Evolutionary conservation across 1,140 invertebrate genomes (phyloP), one percentile per base, ranked within the genome.

Genomic region (Ruditapes philippinarum): DNA sequence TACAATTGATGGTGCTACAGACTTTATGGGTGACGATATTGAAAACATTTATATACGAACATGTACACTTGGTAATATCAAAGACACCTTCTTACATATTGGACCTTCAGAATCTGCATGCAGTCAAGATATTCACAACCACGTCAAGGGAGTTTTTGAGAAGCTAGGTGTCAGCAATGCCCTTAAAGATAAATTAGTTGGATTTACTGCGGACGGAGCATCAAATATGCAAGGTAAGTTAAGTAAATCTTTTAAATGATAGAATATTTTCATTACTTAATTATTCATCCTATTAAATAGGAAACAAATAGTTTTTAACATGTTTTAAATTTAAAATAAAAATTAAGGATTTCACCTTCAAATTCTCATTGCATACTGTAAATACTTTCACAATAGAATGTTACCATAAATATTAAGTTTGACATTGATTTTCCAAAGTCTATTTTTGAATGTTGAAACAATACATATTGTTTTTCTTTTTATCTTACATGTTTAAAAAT

Each of bases 1-100:
- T 4, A 80, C 80, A 60, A 80, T 65, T 83, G 86, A 91, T 80
- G 90, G 86, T 5, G 60, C 57, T 14, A 88, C 86, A 5, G 86
- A 85, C 22, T 88, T 88, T 65, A 89, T 65, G 57, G 86, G 86
- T 5, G 73, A 90, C 17, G 90, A 91, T 31, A 7, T 88, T 22
- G 90, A 91, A 51, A 84, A 51, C 14, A 25, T 91, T 22, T 89
- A 91, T 62, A 22, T 85, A 0, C 40, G 81, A 0, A 65, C 38
- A 1, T 79, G 42, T 51, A 70, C n/a, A 2, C 38, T 65, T n/a
- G 86, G 90, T 19, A 36, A 25, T 0, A 73, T 84, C 2, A 65
- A 88, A 54, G 80, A 91, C 38, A 22, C n/a, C 12, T 91, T 90
- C 45, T 38, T 90, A 7, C 5, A 73, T 28, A 81, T 90, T 33